Evolutionary conservation across 64 coral and sea anemone genomes (phyloP).

Genomic region (Dendronephthya gigantea): DNA sequence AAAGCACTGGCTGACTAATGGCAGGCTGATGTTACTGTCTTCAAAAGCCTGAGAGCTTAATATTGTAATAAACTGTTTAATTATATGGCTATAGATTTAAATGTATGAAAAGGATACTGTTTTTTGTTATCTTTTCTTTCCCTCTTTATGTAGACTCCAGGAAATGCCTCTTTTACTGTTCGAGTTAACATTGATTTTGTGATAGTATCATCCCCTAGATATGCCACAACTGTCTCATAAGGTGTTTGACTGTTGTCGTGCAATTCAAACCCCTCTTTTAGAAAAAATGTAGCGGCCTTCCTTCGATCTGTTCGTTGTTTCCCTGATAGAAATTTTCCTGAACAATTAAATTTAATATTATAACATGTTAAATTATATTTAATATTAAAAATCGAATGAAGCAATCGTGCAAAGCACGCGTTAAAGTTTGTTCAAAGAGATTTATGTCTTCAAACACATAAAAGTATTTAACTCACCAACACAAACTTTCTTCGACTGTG

Average conservation of each 20-base stretch:
- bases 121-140: not conserved
- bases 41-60: too few species aligned
- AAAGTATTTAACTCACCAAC: not conserved
- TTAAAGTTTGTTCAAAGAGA: too few species aligned
- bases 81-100: not conserved
- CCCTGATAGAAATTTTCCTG: not conserved
- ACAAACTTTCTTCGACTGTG: not conserved
- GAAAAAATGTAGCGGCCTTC: not conserved
- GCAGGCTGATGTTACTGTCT: too few species aligned
- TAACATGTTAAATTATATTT: too few species aligned
- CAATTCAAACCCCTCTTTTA: not conserved
- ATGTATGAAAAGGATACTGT: conserved; percentile 14
- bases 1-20: too few species aligned
- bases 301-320: not conserved
- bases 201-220: not conserved
- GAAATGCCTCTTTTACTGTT: conserved; percentile 6
- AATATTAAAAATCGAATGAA: too few species aligned
- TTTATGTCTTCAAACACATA: not conserved
- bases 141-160: not conserved
- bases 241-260: not conserved
- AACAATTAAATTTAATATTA: too few species aligned
- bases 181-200: not conserved
- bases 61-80: too few species aligned
- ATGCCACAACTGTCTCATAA: not conserved
- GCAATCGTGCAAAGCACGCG: too few species aligned